Evolutionary conservation across 2,888 invertebrate genomes (phyloP).

Genomic region (Drosophila niveifrons): DNA sequence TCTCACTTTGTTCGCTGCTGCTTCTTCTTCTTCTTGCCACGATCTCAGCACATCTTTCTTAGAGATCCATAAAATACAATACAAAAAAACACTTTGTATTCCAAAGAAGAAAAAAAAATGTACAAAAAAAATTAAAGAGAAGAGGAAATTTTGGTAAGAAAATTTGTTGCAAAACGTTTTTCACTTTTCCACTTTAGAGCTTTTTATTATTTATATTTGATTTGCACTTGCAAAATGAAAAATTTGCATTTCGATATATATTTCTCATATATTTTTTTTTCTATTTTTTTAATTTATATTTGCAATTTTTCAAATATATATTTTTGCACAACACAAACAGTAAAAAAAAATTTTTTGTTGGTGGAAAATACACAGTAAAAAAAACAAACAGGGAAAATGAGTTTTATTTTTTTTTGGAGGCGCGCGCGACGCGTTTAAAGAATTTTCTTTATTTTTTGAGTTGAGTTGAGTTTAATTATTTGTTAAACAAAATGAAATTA

Average conservation of each 20-base stretch:
- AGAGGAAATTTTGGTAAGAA: not conserved
- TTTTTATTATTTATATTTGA: slow-evolving; percentile 3
- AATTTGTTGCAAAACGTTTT: slow-evolving; percentile 29
- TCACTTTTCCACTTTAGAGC: slow-evolving; percentile 22
- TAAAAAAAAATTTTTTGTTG: slow-evolving; percentile 24
- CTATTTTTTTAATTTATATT: not conserved
- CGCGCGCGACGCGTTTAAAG: slow-evolving; percentile 56
- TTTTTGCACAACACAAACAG: slow-evolving; percentile 31
- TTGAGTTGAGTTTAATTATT: slow-evolving; percentile 3
- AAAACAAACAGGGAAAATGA: slow-evolving; percentile 23
- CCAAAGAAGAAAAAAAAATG: slow-evolving; percentile 13
- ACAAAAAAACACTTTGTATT: slow-evolving; percentile 13
- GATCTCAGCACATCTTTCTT: slow-evolving; percentile 7
- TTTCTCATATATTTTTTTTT: not conserved
- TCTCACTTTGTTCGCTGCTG: slow-evolving; percentile 1
- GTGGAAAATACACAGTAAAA: slow-evolving; percentile 45
- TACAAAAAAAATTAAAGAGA: slow-evolving; percentile 13
- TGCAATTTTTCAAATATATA: slow-evolving; percentile 10
- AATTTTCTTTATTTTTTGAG: not conserved
- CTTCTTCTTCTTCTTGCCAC: not conserved
- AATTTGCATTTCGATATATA: slow-evolving; percentile 2
- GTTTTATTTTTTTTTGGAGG: slow-evolving; percentile 10
- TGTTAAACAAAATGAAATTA: not conserved
- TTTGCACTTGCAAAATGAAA: slow-evolving; percentile 1
- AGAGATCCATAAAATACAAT: not conserved